Conservation (phyloP, 2,888 invertebrate genomes). For the Agrochola litura region DNA sequence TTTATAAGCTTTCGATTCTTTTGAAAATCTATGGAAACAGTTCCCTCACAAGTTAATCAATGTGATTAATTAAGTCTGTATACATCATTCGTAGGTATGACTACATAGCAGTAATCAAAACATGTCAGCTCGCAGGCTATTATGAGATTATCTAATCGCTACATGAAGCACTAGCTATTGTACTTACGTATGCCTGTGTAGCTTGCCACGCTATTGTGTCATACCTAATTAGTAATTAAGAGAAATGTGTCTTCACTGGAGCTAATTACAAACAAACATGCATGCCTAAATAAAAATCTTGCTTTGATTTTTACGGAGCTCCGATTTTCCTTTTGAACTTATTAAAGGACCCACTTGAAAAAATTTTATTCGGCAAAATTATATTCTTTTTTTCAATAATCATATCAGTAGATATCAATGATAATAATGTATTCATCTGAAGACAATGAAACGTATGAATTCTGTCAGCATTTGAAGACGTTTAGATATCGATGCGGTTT, state of each 20-base stretch:
- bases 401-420: neutral
- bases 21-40: neutral
- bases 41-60: slow-evolving; percentile 27
- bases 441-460: slow-evolving; percentile 64
- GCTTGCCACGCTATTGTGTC: slow-evolving; percentile 51
- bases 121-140: slow-evolving; percentile 67
- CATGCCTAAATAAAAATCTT: slow-evolving; percentile 31
- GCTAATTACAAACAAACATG: slow-evolving; percentile 60
- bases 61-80: slow-evolving; percentile 23
- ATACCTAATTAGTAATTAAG: slow-evolving; percentile 59
- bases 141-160: slow-evolving; percentile 73
- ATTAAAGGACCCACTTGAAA: neutral
- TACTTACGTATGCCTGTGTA: slow-evolving; percentile 39
- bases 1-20: slow-evolving; percentile 26
- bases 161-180: slow-evolving; percentile 57
- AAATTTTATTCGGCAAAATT: neutral
- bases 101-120: slow-evolving; percentile 62
- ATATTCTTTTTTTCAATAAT: neutral
- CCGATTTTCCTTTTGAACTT: neutral
- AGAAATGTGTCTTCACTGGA: slow-evolving; percentile 54
- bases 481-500: slow-evolving; percentile 79
- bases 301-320: slow-evolving; percentile 11
- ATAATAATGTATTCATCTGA: slow-evolving; percentile 1
- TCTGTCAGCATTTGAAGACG: slow-evolving; percentile 66
- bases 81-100: slow-evolving; percentile 22